Evolutionary conservation across 2,797 vertebrate species (phyloP), one percentile per base, ranked within the genome.

Genomic region (Mionectes olivaceus): DNA sequence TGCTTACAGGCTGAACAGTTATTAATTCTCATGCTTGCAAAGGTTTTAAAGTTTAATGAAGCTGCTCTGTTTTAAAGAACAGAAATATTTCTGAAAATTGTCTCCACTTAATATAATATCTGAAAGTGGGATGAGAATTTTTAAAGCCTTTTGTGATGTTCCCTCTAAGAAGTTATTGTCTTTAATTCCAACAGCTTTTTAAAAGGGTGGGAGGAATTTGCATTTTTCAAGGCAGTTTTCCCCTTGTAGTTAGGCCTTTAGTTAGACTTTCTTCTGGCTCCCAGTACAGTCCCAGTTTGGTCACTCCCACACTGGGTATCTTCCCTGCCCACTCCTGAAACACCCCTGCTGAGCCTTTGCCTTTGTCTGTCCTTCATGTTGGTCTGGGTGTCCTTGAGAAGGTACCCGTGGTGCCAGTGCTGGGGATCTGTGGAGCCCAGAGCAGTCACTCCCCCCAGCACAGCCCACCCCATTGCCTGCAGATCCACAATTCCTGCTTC

Each of bases 1-100:
- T 44, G 47, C 57, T 7, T 46, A 35, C 19, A 61, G 15, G 28
- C 52, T 41, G 43, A 93, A 22, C 47, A 91, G 61, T 83, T 76
- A 81, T 56, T 86, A 57, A 74, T 76, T 59, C 44, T 55, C 55
- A 10, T 65, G 46, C 53, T 74, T 63, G 52, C 17, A 67, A 59
- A 69, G 28, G 14, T 32, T 73, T 92, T 90, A 85, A 87, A 87
- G 30, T 86, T 93, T 81, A 90, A 92, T 74, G 49, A 71, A 69
- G 35, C 21, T 7, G 16, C 16, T 93, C 55, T 3, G 1, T 60
- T 67, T 67, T 61, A 43, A 89, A 85, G 35, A 56, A 32, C 11
- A 76, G 74, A 84, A 88, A n/a, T 78, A 50, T 19, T 74, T 75
- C 75, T 47, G 71, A 49, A 77, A 46, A 83, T 68, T 14, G 60